Conservation (phyloP, 2,113 vertebrate species). For the Cryptotis parvus region DNA sequence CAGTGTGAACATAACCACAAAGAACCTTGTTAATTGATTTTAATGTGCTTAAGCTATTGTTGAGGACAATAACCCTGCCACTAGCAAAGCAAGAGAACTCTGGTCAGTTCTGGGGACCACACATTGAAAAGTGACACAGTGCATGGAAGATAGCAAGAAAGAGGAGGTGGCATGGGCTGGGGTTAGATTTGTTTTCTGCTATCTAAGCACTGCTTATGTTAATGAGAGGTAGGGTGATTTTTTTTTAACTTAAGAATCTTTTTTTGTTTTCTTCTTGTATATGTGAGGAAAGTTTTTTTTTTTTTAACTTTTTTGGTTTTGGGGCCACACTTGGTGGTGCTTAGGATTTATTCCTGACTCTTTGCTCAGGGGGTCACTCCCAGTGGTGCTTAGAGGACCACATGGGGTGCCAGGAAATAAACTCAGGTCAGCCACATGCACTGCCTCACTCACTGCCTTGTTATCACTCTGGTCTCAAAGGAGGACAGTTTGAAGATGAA, state of each 20-base stretch:
- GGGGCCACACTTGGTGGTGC: too few species aligned
- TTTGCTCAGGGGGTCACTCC: too few species aligned
- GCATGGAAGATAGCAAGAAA: background rate
- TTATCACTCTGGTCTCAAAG: too few species aligned
- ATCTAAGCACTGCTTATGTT: background rate
- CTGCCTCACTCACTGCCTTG: too few species aligned
- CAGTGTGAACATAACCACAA: background rate
- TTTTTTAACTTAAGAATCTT: background rate
- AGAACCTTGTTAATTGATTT: background rate
- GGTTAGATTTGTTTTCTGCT: background rate
- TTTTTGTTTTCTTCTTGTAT: constrained; percentile 9
- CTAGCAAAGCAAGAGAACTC: background rate
- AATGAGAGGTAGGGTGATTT: background rate
- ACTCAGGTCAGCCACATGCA: too few species aligned
- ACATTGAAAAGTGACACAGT: background rate
- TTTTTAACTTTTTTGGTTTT: too few species aligned
- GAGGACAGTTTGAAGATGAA: background rate
- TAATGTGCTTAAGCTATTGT: background rate
- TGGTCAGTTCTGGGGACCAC: background rate
- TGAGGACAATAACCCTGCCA: background rate
- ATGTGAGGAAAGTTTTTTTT: background rate
- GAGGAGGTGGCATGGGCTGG: background rate
- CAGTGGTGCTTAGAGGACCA: too few species aligned
- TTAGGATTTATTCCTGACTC: too few species aligned
- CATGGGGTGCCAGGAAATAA: too few species aligned